Percentiles rank a stretch among this genome's conserved stretches.
Conservation (phyloP, 2,888 invertebrate genomes). For the Lasioglossum malachurum region DNA sequence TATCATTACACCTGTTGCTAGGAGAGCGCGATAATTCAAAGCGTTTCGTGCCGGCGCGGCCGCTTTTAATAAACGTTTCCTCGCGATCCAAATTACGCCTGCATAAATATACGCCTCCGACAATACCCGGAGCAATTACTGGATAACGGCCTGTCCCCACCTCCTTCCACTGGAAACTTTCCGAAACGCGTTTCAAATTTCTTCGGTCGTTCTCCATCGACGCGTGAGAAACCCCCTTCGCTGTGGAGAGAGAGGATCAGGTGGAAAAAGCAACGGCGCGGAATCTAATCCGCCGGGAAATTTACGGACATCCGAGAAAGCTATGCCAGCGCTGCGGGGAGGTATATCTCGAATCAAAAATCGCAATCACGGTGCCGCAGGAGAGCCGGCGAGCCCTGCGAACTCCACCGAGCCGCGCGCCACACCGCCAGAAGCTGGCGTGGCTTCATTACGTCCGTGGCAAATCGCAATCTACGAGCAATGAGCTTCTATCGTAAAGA, state of each 20-base stretch:
- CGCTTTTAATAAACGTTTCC: neutral
- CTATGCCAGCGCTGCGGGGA: neutral
- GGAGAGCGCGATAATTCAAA: constrained; percentile 19
- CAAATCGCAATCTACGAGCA: constrained; percentile 84
- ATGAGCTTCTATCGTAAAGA: constrained; percentile 84
- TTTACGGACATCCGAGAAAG: constrained; percentile 9
- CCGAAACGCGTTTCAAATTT: neutral
- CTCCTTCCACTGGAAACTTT: neutral
- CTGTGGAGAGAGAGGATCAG: neutral
- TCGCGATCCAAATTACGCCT: neutral
- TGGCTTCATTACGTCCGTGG: constrained; percentile 84
- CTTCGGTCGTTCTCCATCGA: neutral
- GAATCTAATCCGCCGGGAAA: constrained; percentile 23
- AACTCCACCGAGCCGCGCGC: constrained; percentile 25
- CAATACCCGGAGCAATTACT: constrained; percentile 5
- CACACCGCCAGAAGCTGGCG: constrained; percentile 69
- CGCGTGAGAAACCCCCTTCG: neutral
- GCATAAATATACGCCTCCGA: constrained; percentile 6
- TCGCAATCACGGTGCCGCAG: constrained; percentile 31
- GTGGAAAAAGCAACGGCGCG: neutral
- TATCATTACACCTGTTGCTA: constrained; percentile 33
- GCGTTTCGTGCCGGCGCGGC: neutral
- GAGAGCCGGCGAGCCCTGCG: neutral
- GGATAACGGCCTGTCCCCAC: neutral
- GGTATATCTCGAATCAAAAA: constrained; percentile 33